Evolutionary conservation across 2,888 invertebrate genomes (phyloP).

Genomic region (Tetragonisca angustula): DNA sequence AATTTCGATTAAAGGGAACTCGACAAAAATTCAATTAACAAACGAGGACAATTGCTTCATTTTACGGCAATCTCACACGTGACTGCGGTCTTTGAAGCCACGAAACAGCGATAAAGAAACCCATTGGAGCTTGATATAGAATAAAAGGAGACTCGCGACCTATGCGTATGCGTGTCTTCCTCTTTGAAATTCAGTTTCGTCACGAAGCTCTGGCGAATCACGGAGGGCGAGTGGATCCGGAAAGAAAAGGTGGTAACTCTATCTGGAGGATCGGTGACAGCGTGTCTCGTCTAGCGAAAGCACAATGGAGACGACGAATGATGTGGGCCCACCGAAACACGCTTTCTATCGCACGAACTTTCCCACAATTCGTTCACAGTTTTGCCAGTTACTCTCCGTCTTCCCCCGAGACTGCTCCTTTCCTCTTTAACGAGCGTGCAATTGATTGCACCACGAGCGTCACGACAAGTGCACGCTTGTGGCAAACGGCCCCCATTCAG

Average conservation of each 20-base stretch:
- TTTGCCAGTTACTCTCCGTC: constrained; percentile 15
- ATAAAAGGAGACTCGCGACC: not conserved
- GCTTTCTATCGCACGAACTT: constrained; percentile 24
- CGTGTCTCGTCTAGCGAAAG: not conserved
- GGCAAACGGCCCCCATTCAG: too few relatives aligned
- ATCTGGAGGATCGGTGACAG: constrained; percentile 22
- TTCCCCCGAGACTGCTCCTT: not conserved
- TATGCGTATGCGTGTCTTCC: not conserved
- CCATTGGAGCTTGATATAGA: not conserved
- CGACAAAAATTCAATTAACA: too few relatives aligned
- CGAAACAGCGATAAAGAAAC: not conserved
- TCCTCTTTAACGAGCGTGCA: constrained; percentile 35
- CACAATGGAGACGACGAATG: constrained; percentile 7
- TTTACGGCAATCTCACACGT: not conserved
- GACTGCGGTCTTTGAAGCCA: not conserved
- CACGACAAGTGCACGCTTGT: constrained; percentile 29
- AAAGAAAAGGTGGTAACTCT: constrained; percentile 28
- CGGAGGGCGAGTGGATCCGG: not conserved
- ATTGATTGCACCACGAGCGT: constrained; percentile 32
- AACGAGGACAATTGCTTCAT: constrained; percentile 2
- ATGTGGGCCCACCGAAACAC: constrained; percentile 16
- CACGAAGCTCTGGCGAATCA: not conserved
- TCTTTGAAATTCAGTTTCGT: not conserved
- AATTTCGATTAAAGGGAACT: too few relatives aligned
- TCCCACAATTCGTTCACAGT: constrained; percentile 35